Percentiles rank a stretch among this genome's conserved stretches.
These are phyloP conservation scores for Pycnonotus jocosus DNA, from an alignment of 2,113 vertebrate genomes.

Conservation along the genomic window DNA sequence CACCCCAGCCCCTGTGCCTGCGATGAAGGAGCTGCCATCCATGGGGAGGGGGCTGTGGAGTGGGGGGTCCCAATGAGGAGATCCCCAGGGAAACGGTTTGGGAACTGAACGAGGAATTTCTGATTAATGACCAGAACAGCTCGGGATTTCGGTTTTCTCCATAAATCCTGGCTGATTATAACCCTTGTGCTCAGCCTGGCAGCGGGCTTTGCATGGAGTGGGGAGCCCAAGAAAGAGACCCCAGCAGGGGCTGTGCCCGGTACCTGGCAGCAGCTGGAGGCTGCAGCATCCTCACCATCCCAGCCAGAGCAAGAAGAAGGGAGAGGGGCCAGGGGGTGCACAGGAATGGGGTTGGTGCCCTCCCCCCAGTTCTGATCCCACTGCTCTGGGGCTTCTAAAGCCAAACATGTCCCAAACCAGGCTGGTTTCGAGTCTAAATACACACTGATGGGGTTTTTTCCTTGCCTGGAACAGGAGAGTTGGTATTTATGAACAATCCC, in stretches of 20 bases:
- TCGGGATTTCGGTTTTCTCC: neutral
- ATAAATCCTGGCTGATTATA: constrained; percentile 30
- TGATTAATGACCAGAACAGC: constrained; percentile 16
- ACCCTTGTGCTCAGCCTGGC: neutral
- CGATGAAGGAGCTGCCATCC: neutral
- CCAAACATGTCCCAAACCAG: neutral
- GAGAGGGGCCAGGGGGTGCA: neutral
- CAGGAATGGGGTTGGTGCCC: neutral
- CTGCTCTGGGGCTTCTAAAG: neutral
- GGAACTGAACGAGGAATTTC: neutral
- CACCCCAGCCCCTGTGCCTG: neutral
- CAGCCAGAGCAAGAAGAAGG: neutral
- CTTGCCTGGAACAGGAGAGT: neutral
- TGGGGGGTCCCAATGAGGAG: neutral
- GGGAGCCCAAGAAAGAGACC: neutral
- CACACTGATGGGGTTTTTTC: neutral
- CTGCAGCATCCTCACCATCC: neutral
- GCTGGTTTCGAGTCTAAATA: neutral
- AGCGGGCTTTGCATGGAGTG: neutral
- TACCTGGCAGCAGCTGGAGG: neutral
- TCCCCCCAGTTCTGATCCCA: accelerated
- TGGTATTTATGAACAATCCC: neutral
- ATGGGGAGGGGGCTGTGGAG: neutral
- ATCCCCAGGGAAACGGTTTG: neutral
- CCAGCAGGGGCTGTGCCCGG: neutral